Evolutionary conservation across 2,797 vertebrate species (phyloP), one percentile per base, ranked within the genome.

Genomic region (Melanotaenia boesemani): DNA sequence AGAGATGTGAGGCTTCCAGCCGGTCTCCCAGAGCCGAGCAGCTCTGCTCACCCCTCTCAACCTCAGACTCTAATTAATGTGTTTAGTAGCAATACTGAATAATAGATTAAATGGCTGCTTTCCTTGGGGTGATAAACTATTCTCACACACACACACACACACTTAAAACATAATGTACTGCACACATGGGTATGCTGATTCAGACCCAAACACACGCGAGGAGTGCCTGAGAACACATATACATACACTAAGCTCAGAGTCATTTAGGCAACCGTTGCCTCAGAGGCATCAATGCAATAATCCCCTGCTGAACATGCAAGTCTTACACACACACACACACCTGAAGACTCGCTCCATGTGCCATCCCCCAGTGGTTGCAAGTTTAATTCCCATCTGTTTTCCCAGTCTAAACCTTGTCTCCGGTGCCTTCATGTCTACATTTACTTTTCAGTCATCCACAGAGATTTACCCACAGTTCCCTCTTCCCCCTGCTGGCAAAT

Each of bases 51-150:
- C 32, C 26, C 46, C 6, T 28, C 76, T 71, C 28, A 41, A 82
- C 76, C 77, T 26, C 67, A 8, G 74, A 59, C 74, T 79, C 67
- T 79, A 76, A 88, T 85, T 79, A 86, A 77, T 74, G 81, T 82
- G 80, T 89, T 82, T 83, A 79, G 84, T 36, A 75, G 66, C 57
- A 12, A 78, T 54, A 60, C 65, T 83, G 76, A 88, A 85, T 86
- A 89, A 88, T 80, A 80, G 62, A 86, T 89, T 86, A 83, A 86
- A 80, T 79, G 77, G 67, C 71, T 74, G 76, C 76, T 34, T 63
- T 75, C 77, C 81, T 86, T 37, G 0, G 61, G 74, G 69, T 48
- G 59, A 68, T 22, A 56, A 62, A 73, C 37, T 28, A 12, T 13
- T 57, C 72, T 66, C 13, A 58, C 54, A 74, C 72, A 69, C 69